Evolutionary conservation across 2,113 vertebrate genomes (phyloP).

Genomic region (Pseudonaja textilis): DNA sequence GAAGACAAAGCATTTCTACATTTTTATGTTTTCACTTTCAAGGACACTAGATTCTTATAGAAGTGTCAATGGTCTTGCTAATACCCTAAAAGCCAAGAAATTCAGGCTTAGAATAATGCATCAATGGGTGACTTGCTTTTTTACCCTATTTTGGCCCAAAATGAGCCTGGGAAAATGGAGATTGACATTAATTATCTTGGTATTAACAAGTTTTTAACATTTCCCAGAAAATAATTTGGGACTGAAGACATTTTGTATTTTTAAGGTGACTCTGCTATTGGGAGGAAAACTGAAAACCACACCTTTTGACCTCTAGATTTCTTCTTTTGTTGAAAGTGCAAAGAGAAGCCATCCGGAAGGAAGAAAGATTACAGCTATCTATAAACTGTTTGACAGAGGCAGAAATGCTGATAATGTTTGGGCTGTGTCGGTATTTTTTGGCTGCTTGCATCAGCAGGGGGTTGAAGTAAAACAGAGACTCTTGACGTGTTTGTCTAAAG

Average conservation of each 20-base stretch:
- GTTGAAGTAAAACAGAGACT: conserved; percentile 82
- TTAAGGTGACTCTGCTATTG: conserved; percentile 41
- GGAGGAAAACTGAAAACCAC: conserved; percentile 58
- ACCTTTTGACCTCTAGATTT: conserved; percentile 63
- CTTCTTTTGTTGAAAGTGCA: conserved; percentile 68
- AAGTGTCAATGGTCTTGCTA: conserved; percentile 19
- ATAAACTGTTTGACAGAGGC: conserved; percentile 76
- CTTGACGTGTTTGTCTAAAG: conserved; percentile 76
- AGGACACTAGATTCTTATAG: conserved; percentile 32
- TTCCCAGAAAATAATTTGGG: conserved; percentile 22
- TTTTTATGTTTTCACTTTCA: not conserved
- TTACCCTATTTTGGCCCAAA: not conserved
- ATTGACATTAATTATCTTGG: not conserved
- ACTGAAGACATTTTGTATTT: conserved; percentile 28
- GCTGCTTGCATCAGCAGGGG: conserved; percentile 71
- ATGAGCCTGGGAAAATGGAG: conserved; percentile 9
- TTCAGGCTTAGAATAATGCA: not conserved
- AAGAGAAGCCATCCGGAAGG: conserved; percentile 82
- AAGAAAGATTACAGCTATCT: conserved; percentile 79
- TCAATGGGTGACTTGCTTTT: not conserved
- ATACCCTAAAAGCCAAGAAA: conserved; percentile 42
- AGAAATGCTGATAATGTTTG: conserved; percentile 76
- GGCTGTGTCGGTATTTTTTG: conserved; percentile 75
- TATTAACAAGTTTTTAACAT: conserved; percentile 27
- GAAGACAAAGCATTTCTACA: conserved; percentile 18